phyloP scores from a whole-genome alignment of 92 coral and sea anemone genomes.

The Phenganax subtilis region DNA sequence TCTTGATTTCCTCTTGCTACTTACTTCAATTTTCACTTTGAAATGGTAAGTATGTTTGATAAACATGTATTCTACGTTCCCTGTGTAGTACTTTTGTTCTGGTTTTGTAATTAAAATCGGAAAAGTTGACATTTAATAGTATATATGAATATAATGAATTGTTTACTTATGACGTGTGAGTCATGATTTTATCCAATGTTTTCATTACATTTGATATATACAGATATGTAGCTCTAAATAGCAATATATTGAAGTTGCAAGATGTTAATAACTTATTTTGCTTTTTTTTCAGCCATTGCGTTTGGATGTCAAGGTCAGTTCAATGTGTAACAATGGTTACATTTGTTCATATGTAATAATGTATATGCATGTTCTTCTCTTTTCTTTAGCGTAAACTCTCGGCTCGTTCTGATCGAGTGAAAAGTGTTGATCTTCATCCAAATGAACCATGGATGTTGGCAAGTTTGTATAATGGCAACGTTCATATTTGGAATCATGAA shows the following conservation, averaged over 20 bases:
- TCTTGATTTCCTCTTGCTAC: too few species aligned
- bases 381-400: conserved; percentile 84
- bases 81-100: background rate
- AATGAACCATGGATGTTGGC: conserved; percentile 98
- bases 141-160: background rate
- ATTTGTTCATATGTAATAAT: too few species aligned
- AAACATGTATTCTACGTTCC: background rate
- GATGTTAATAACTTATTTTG: background rate
- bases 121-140: background rate
- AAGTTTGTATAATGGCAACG: conserved; percentile 95
- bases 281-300: conserved; percentile 27
- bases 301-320: conserved; percentile 40
- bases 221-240: background rate
- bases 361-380: background rate
- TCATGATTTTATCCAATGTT: background rate
- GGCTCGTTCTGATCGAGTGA: conserved; percentile 98
- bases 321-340: background rate
- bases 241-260: too few species aligned
- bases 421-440: conserved; percentile 93
- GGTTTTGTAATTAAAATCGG: background rate
- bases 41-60: conserved; percentile 31
- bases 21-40: background rate
- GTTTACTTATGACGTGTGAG: conserved; percentile 4
- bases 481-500: conserved; percentile 94
- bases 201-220: background rate